phyloP scores from a whole-genome alignment of 1,140 invertebrate genomes.

The Nasonia vitripennis region DNA sequence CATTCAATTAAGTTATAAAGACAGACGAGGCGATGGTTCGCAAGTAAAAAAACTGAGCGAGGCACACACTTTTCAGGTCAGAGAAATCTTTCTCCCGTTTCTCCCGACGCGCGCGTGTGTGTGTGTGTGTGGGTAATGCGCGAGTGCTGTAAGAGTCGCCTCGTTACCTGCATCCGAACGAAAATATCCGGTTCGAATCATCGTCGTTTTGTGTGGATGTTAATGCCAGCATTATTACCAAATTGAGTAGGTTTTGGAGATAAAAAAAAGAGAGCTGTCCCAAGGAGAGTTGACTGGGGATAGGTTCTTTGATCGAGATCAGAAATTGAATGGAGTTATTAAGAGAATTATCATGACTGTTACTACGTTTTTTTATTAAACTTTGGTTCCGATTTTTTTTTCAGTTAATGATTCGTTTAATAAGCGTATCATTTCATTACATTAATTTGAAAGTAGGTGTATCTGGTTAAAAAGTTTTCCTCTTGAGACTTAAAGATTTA shows the following conservation, averaged over 20 bases:
- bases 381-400: too few species aligned
- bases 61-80: conserved; percentile 65
- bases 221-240: not conserved
- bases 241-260: not conserved
- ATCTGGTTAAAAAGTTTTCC: too few species aligned
- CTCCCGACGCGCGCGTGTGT: conserved; percentile 26
- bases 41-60: conserved; percentile 21
- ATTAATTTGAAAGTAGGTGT: too few species aligned
- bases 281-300: too few species aligned
- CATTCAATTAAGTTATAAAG: conserved; percentile 13
- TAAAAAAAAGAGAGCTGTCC: too few species aligned
- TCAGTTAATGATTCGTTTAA: too few species aligned
- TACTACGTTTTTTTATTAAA: too few species aligned
- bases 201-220: conserved; percentile 31
- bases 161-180: conserved; percentile 54
- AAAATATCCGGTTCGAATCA: conserved; percentile 61
- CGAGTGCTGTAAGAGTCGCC: not conserved
- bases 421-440: too few species aligned
- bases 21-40: not conserved
- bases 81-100: conserved; percentile 66
- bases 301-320: too few species aligned
- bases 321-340: too few species aligned
- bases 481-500: too few species aligned
- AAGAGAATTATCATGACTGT: too few species aligned
- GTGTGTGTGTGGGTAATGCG: conserved; percentile 19